Conservation (phyloP, 2,113 vertebrate genomes). For the Phoenicopterus ruber region DNA sequence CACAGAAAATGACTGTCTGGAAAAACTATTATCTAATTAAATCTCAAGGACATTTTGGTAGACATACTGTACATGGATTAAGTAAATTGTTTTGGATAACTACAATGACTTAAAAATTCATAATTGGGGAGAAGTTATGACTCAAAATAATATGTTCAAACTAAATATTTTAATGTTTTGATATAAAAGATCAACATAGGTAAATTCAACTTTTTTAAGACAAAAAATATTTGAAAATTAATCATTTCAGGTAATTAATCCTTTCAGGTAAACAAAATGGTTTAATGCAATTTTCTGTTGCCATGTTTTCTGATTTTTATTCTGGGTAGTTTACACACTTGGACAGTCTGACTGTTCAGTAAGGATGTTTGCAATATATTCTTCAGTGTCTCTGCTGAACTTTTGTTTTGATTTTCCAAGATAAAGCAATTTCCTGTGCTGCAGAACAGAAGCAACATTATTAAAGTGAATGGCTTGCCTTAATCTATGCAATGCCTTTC, state of each 20-base stretch:
- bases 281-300: not conserved
- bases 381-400: not conserved
- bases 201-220: not conserved
- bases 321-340: not conserved
- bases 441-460: not conserved
- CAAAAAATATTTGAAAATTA: not conserved
- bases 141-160: not conserved
- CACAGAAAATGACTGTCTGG: not conserved
- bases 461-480: not conserved
- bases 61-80: not conserved
- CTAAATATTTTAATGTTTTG: not conserved
- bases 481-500: not conserved
- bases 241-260: not conserved
- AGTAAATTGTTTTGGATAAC: not conserved
- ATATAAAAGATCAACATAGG: not conserved
- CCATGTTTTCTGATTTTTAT: not conserved
- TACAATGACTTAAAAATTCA: not conserved
- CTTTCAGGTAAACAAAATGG: not conserved
- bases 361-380: not conserved
- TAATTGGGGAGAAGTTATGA: not conserved
- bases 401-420: not conserved
- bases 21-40: not conserved
- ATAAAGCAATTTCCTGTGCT: not conserved
- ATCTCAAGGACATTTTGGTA: not conserved
- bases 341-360: not conserved